A percentile compares a stretch with the other conserved stretches of the same genome.
Evolutionary conservation across 2,888 invertebrate genomes (phyloP).

Genomic region (Neria commutata): DNA sequence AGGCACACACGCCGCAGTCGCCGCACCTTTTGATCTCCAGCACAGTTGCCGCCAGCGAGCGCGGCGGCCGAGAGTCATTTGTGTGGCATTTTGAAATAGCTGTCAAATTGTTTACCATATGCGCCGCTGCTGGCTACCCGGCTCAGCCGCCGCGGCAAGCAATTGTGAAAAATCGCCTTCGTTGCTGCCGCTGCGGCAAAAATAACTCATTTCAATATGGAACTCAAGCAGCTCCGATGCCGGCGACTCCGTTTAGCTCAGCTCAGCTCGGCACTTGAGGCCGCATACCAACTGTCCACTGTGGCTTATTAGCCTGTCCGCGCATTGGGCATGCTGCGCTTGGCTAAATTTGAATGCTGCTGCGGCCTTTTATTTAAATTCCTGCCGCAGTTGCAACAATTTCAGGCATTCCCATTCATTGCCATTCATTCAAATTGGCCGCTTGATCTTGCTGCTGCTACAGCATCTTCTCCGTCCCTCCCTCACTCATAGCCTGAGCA

Average conservation of each 20-base stretch:
- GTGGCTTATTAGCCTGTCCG: conserved; percentile 55
- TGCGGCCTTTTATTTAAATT: conserved; percentile 27
- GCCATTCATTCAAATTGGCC: conserved; percentile 40
- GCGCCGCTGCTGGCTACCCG: conserved; percentile 25
- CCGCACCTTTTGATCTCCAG: conserved; percentile 33
- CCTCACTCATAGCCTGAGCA: conserved; percentile 6
- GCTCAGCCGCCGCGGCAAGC: conserved; percentile 11
- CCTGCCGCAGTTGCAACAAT: conserved; percentile 26
- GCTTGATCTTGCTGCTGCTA: neutral
- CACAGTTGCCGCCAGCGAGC: neutral
- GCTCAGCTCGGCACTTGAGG: neutral
- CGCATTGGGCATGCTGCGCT: conserved; percentile 42
- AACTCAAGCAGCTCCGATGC: conserved; percentile 20
- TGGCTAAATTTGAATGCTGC: conserved; percentile 49
- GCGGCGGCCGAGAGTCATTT: conserved; percentile 13
- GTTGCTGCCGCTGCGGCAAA: neutral
- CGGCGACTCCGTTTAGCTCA: conserved; percentile 7
- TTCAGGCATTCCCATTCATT: conserved; percentile 43
- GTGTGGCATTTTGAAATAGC: conserved; percentile 43
- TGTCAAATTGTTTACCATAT: conserved; percentile 56
- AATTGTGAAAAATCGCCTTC: conserved; percentile 29
- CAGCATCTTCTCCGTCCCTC: neutral
- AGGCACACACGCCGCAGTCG: conserved; percentile 28
- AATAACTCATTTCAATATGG: conserved; percentile 28
- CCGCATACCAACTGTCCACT: conserved; percentile 46